phyloP scores from a whole-genome alignment of 2,797 vertebrate genomes.

The Poecilia wingei region DNA sequence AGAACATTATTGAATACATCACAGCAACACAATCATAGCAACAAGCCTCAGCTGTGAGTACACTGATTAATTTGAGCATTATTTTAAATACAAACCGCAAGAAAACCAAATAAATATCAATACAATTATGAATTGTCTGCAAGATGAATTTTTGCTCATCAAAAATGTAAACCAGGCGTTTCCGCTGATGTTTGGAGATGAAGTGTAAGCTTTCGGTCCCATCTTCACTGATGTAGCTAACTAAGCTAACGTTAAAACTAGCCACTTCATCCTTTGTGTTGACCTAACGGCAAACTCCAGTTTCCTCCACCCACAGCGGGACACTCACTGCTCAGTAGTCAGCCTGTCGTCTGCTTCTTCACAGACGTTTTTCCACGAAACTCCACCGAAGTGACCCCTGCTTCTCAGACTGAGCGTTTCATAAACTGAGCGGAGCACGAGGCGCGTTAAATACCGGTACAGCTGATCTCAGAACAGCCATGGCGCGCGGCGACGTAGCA shows the following conservation, averaged over 20 bases:
- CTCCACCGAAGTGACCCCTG: neutral
- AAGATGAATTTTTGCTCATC: neutral
- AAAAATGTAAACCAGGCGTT: neutral
- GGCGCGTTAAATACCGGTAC: neutral
- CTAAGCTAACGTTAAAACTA: conserved; percentile 41
- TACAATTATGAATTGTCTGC: neutral
- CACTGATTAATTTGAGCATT: neutral
- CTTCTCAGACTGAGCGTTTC: neutral
- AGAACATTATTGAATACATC: neutral
- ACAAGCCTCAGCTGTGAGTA: neutral
- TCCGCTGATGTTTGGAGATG: neutral
- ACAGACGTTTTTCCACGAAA: conserved; percentile 3
- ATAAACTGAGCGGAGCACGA: neutral
- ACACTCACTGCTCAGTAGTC: neutral
- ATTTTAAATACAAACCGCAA: neutral
- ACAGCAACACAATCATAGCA: neutral
- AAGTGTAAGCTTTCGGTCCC: neutral
- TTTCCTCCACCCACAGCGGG: neutral
- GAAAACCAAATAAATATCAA: neutral
- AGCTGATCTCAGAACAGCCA: neutral
- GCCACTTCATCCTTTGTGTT: neutral
- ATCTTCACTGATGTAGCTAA: conserved; percentile 25
- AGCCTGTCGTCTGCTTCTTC: neutral
- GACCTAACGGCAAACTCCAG: fast-evolving
- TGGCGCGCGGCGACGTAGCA: neutral